Evolutionary conservation across 1,140 invertebrate species (phyloP).

Genomic region (Grapholita molesta): DNA sequence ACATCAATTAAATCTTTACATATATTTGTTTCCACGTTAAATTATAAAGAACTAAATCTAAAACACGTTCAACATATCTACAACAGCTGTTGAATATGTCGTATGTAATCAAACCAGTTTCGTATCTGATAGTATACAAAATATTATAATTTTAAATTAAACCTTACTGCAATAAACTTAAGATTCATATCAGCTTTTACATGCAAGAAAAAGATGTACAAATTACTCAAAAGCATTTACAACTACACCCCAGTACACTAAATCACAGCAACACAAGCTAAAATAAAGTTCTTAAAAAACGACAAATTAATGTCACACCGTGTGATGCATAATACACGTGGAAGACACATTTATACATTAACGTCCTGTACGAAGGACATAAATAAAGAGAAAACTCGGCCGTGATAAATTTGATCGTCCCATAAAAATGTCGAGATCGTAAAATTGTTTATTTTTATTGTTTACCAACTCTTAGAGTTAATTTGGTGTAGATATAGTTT

Average conservation of each 20-base stretch:
- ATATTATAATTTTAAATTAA: no score
- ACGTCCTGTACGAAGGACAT: background rate
- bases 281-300: slow-evolving; percentile 17
- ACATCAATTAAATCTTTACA: no score
- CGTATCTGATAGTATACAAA: no score
- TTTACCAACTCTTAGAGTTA: background rate
- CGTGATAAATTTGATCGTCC: slow-evolving; percentile 7
- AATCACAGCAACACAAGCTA: background rate
- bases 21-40: no score
- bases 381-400: slow-evolving; percentile 12
- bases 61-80: no score
- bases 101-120: no score
- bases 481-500: background rate
- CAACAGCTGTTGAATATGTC: no score
- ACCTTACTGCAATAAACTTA: no score
- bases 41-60: no score
- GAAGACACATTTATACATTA: background rate
- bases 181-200: no score
- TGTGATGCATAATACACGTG: background rate
- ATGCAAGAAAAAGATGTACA: background rate
- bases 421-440: slow-evolving; percentile 7
- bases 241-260: background rate
- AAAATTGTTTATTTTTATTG: slow-evolving; percentile 16
- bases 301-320: slow-evolving; percentile 11
- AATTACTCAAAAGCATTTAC: background rate